Percentiles rank a stretch among this genome's conserved stretches.
These are phyloP conservation scores for Phyllostomus discolor DNA, from an alignment of 2,113 vertebrate species.

Conservation along the genomic window DNA sequence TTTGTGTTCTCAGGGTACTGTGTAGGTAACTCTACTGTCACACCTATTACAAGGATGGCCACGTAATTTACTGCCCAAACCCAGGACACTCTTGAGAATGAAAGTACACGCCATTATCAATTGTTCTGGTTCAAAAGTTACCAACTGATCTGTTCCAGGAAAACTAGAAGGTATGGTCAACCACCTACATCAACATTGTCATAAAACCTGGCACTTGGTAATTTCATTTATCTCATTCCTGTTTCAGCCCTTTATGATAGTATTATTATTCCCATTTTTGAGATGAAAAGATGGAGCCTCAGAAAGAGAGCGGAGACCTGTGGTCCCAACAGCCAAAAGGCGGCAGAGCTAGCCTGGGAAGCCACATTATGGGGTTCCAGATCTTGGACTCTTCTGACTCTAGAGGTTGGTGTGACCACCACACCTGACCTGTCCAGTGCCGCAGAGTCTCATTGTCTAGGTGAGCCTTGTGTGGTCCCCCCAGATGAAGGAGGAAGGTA, in stretches of 20 bases:
- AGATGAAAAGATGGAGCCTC: background rate
- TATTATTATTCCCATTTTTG: background rate
- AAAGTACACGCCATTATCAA: constrained; percentile 9
- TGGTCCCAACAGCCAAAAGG: background rate
- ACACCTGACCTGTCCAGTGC: background rate
- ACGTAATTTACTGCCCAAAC: background rate
- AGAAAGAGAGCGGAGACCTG: background rate
- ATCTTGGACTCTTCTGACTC: background rate
- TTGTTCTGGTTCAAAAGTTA: background rate
- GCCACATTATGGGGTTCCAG: background rate
- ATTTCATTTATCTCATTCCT: background rate
- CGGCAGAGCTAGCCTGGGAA: background rate
- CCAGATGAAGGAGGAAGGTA: background rate
- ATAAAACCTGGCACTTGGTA: background rate
- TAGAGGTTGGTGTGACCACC: background rate
- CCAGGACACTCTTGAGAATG: background rate
- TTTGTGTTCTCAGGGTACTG: background rate
- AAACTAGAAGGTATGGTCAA: background rate
- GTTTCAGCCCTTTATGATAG: background rate
- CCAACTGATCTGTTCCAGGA: background rate
- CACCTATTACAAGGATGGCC: background rate
- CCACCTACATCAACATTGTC: background rate
- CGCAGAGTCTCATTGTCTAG: background rate
- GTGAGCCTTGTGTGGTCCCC: background rate
- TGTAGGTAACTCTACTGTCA: background rate